Conservation (phyloP, 64 coral and sea anemone genomes). For the Montipora sp. region DNA sequence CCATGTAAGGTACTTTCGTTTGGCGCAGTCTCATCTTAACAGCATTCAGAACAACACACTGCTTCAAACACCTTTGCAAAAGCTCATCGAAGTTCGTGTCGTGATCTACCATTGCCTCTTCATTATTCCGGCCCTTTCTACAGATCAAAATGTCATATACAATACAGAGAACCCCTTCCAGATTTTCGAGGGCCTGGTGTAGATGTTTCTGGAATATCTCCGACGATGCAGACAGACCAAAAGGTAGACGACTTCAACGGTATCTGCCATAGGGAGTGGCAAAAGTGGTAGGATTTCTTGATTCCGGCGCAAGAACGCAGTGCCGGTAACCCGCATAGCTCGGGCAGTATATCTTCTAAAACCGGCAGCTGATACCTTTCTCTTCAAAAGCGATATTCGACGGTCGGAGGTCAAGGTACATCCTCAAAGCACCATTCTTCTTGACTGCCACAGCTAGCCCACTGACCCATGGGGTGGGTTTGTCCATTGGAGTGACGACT, state of each 20-base stretch:
- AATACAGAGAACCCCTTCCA: slow-evolving; percentile 30
- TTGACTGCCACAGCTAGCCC: background rate
- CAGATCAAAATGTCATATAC: background rate
- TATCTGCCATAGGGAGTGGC: background rate
- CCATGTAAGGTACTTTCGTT: background rate
- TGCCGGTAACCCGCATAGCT: slow-evolving; percentile 54
- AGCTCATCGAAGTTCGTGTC: background rate
- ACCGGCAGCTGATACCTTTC: slow-evolving; percentile 39
- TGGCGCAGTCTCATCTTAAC: background rate
- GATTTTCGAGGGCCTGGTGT: slow-evolving; percentile 33
- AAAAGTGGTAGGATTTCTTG: slow-evolving; percentile 23
- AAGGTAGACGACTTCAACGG: slow-evolving; percentile 38
- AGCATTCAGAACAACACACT: background rate
- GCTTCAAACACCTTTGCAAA: background rate
- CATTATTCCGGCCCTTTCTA: slow-evolving; percentile 3
- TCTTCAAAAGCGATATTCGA: slow-evolving; percentile 24
- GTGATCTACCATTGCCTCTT: background rate
- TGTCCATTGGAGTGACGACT: background rate
- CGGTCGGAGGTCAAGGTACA: slow-evolving; percentile 28
- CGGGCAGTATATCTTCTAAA: slow-evolving; percentile 50
- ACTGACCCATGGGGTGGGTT: slow-evolving; percentile 21
- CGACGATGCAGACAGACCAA: slow-evolving; percentile 17
- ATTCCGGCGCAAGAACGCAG: slow-evolving; percentile 38
- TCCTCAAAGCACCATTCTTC: slow-evolving; percentile 20
- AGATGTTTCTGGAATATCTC: slow-evolving; percentile 57